Percentiles rank a stretch among this genome's conserved stretches.
These are phyloP conservation scores for Drosophila meridiana DNA, from an alignment of 2,888 invertebrate genomes.

Conservation along the genomic window DNA sequence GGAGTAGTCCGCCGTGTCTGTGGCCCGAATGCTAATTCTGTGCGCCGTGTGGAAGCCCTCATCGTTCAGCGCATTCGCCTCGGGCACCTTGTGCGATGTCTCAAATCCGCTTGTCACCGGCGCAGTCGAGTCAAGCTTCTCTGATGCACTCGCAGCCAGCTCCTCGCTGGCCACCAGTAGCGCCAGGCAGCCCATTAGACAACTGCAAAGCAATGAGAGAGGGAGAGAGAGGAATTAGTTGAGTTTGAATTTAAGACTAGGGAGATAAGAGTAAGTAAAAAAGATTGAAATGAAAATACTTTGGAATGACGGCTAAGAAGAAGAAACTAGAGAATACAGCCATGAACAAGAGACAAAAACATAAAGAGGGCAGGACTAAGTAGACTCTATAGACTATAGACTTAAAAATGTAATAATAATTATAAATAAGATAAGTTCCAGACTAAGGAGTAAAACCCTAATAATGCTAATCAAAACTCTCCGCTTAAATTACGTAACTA, in stretches of 20 bases:
- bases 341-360: background rate
- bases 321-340: background rate
- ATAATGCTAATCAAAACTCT: background rate
- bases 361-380: background rate
- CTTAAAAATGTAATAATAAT: too few relatives aligned
- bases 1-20: conserved; percentile 69
- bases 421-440: background rate
- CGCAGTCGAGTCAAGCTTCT: conserved; percentile 33
- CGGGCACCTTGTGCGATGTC: conserved; percentile 89
- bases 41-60: conserved; percentile 83
- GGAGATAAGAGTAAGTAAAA: too few relatives aligned
- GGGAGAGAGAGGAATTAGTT: background rate
- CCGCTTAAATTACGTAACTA: background rate
- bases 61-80: conserved; percentile 84
- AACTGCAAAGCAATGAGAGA: conserved; percentile 55
- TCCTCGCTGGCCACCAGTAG: conserved; percentile 60
- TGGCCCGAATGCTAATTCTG: conserved; percentile 70
- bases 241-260: too few relatives aligned
- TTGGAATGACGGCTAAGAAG: too few relatives aligned
- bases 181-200: conserved; percentile 73
- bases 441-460: background rate
- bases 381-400: background rate
- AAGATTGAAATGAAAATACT: too few relatives aligned
- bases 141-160: conserved; percentile 22
- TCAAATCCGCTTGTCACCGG: conserved; percentile 85